Evolutionary conservation across 2,797 vertebrate species (phyloP).

Genomic region (Pterois miles): DNA sequence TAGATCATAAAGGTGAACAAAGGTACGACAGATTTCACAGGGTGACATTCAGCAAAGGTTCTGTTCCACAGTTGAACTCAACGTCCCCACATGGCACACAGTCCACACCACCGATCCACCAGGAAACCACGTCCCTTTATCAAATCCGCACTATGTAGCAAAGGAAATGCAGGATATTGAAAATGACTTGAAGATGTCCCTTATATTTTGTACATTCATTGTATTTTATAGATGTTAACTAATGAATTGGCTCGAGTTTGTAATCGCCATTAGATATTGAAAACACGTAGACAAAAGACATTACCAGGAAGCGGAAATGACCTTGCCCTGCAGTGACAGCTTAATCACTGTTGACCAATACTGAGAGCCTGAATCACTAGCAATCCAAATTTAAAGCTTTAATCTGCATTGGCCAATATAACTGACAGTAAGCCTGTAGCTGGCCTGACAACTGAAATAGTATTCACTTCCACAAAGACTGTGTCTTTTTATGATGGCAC

Average conservation of each 20-base stretch:
- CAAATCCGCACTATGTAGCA: neutral
- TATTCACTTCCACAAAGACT: conserved; percentile 46
- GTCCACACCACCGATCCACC: neutral
- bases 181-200: neutral
- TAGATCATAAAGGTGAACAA: neutral
- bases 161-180: neutral
- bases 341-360: conserved; percentile 67
- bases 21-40: neutral
- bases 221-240: neutral
- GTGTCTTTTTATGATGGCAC: conserved; percentile 66
- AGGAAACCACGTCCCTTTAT: neutral
- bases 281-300: conserved; percentile 44
- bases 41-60: neutral
- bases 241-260: conserved; percentile 13
- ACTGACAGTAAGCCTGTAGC: conserved; percentile 34
- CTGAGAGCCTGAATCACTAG: conserved; percentile 51
- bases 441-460: conserved; percentile 60
- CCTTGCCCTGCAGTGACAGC: conserved; percentile 58
- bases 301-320: conserved; percentile 53
- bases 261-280: conserved; percentile 32
- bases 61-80: neutral
- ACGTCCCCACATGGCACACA: neutral
- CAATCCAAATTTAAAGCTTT: conserved; percentile 73
- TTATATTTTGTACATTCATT: neutral
- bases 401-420: conserved; percentile 60